phyloP scores from a whole-genome alignment of 2,888 invertebrate species.

The Cartodere bifasciata region DNA sequence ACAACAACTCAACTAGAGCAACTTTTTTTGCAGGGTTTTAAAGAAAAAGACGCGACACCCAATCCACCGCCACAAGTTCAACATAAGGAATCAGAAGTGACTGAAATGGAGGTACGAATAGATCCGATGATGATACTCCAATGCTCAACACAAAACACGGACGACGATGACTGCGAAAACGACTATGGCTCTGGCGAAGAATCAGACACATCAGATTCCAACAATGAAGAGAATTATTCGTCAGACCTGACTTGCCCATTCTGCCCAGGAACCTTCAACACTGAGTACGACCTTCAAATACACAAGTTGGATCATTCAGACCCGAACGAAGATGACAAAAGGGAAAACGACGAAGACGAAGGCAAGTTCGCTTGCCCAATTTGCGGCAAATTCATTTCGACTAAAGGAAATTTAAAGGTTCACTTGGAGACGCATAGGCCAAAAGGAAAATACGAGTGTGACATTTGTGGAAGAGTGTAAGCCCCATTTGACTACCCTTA shows the following conservation, averaged over 20 bases:
- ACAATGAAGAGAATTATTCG: slow-evolving; percentile 11
- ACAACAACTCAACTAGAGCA: neutral
- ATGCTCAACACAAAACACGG: slow-evolving; percentile 34
- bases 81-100: slow-evolving; percentile 31
- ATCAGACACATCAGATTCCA: slow-evolving; percentile 17
- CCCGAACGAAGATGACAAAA: slow-evolving; percentile 15
- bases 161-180: slow-evolving; percentile 29
- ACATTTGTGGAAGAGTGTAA: slow-evolving; percentile 55
- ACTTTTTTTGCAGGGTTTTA: slow-evolving; percentile 19
- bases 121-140: slow-evolving; percentile 55
- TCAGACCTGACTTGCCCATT: slow-evolving; percentile 18
- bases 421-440: slow-evolving; percentile 52
- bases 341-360: slow-evolving; percentile 16
- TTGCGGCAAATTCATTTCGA: slow-evolving; percentile 48
- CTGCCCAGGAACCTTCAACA: slow-evolving; percentile 19
- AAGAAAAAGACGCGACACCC: slow-evolving; percentile 21
- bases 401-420: slow-evolving; percentile 48
- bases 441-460: slow-evolving; percentile 48
- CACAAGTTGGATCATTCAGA: slow-evolving; percentile 17
- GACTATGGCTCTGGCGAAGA: slow-evolving; percentile 17
- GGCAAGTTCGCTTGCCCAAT: slow-evolving; percentile 40
- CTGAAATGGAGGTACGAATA: slow-evolving; percentile 53
- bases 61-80: too few relatives aligned
- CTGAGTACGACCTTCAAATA: slow-evolving; percentile 18
- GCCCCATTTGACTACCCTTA: slow-evolving; percentile 23